Evolutionary conservation across 1,140 invertebrate genomes (phyloP).

Genomic region (Leptinotarsa lineolata): DNA sequence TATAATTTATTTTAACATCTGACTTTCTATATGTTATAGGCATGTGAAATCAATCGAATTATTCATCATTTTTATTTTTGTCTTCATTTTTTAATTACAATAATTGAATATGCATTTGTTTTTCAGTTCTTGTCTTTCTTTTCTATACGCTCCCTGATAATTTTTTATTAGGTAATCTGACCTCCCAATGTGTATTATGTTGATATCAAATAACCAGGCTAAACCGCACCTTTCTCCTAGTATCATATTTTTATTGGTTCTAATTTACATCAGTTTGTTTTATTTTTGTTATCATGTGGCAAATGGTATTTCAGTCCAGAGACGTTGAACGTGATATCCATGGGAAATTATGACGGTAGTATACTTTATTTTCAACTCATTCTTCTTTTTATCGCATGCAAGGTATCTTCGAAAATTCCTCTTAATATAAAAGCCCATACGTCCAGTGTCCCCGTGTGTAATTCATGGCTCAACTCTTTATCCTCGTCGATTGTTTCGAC

Average conservation of each 20-base stretch:
- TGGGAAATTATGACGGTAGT: conserved; percentile 20
- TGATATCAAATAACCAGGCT: too few relatives aligned
- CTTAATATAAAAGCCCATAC: conserved; percentile 15
- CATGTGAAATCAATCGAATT: too few relatives aligned
- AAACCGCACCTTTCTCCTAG: neutral
- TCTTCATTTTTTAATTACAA: too few relatives aligned
- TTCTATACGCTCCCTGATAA: too few relatives aligned
- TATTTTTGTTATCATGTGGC: conserved; percentile 1
- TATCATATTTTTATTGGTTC: neutral
- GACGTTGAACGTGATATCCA: conserved; percentile 27
- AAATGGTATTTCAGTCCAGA: neutral
- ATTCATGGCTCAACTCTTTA: conserved; percentile 33
- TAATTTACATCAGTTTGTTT: neutral
- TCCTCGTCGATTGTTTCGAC: conserved; percentile 26
- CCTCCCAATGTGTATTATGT: too few relatives aligned
- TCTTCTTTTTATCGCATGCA: conserved; percentile 21
- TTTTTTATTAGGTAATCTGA: too few relatives aligned
- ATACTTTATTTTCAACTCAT: conserved; percentile 13
- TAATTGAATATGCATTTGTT: too few relatives aligned
- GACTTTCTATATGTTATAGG: too few relatives aligned
- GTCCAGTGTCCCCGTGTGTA: conserved; percentile 10
- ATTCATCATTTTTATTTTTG: too few relatives aligned
- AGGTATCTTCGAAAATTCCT: conserved; percentile 28
- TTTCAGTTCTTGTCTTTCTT: too few relatives aligned
- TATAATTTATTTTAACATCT: too few relatives aligned